phyloP scores from a whole-genome alignment of 2,888 invertebrate species.

The Lithophane ornitopus region DNA sequence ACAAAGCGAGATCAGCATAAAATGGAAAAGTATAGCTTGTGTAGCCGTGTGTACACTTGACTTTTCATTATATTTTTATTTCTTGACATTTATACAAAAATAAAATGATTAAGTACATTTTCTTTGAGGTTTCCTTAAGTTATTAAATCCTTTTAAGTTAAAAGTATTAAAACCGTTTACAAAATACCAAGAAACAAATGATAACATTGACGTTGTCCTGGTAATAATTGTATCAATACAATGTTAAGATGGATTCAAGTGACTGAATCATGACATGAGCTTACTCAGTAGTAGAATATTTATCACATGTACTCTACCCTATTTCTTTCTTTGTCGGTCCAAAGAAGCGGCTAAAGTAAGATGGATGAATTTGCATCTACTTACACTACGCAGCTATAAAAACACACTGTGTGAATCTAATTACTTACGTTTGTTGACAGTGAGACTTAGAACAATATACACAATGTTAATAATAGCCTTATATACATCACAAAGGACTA shows the following conservation, averaged over 20 bases:
- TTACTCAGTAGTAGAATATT: slow-evolving; percentile 14
- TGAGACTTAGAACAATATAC: background rate
- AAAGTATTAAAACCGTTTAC: too few relatives aligned
- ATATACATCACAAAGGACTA: slow-evolving; percentile 8
- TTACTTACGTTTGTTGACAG: slow-evolving; percentile 21
- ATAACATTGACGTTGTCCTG: background rate
- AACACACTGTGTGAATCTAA: background rate
- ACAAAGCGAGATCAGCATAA: too few relatives aligned
- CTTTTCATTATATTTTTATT: background rate
- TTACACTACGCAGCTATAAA: background rate
- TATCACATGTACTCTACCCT: slow-evolving; percentile 6
- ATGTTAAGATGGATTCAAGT: background rate
- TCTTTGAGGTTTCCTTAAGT: background rate
- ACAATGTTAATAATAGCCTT: background rate
- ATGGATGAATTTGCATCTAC: slow-evolving; percentile 27
- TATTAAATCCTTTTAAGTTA: background rate
- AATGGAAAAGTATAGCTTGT: too few relatives aligned
- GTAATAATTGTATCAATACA: background rate
- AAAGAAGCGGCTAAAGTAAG: slow-evolving; percentile 26
- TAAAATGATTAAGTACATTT: background rate
- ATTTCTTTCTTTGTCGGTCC: slow-evolving; percentile 35
- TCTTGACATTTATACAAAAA: background rate
- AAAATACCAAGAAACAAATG: background rate
- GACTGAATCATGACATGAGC: background rate
- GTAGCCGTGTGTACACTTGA: too few relatives aligned